phyloP scores from a whole-genome alignment of 2,113 vertebrate species.

The Conger conger region DNA sequence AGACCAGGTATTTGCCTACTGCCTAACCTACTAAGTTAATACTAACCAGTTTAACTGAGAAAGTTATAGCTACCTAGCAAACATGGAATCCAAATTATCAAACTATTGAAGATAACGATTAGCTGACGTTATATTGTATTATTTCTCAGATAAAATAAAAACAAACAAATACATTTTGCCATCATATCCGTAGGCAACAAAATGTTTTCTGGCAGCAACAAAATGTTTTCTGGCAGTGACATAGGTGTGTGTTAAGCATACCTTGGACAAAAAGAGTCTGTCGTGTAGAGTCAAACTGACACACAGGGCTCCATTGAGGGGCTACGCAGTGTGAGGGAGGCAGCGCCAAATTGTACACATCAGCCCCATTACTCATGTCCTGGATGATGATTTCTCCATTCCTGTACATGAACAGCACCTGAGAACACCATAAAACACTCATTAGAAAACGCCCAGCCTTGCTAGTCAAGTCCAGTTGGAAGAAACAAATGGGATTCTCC shows the following conservation, averaged over 20 bases:
- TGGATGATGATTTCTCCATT: conserved; percentile 71
- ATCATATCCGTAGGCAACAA: too few relatives aligned
- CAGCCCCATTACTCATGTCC: conserved; percentile 60
- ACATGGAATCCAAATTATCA: too few relatives aligned
- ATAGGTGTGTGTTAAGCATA: conserved; percentile 37
- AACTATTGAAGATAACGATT: too few relatives aligned
- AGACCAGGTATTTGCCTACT: too few relatives aligned
- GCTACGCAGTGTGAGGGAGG: conserved; percentile 52
- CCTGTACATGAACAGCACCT: conserved; percentile 75
- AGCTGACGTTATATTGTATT: too few relatives aligned
- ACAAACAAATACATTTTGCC: too few relatives aligned
- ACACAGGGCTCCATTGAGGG: conserved; percentile 72
- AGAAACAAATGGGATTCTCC: neutral
- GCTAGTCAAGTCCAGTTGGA: neutral
- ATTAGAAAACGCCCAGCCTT: neutral
- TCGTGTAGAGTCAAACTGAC: conserved; percentile 57
- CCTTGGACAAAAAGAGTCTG: conserved; percentile 74
- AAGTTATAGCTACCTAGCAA: too few relatives aligned
- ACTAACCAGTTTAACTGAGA: too few relatives aligned
- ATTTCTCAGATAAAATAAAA: too few relatives aligned
- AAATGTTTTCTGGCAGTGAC: neutral
- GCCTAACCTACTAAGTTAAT: too few relatives aligned
- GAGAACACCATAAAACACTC: conserved; percentile 18
- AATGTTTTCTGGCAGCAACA: neutral
- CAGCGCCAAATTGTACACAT: conserved; percentile 64